Evolutionary conservation across 2,797 vertebrate species (phyloP), one percentile per base, ranked within the genome.

Genomic region (Tragopan temminckii): DNA sequence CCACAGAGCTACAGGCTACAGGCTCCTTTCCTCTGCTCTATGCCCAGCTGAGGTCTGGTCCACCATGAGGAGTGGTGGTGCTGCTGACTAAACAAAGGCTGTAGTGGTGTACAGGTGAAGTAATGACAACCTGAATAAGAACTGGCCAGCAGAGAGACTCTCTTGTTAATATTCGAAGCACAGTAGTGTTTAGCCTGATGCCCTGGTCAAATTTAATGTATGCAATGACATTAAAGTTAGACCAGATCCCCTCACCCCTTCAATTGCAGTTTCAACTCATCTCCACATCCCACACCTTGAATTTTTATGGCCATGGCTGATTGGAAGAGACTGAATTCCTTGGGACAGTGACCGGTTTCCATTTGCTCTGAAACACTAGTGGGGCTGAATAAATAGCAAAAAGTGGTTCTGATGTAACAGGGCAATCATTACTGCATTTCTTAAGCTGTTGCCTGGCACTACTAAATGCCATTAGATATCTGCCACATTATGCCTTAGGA

Each of bases 381-480:
- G 40, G 62, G 1, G 3, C 90, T 94, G 61, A 88, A 85, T 83
- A 91, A 95, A 93, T 70, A 93, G 57, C 59, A 76, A 89, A 55
- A 93, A 80, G 43, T 8, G 48, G n/a, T 20, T n/a, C 4, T 89
- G 86, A 64, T 45, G 72, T 48, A 93, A 19, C 58, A 80, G 35
- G 40, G 43, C 14, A 21, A 66, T 83, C 70, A 55, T 80, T 69
- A 72, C 76, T 24, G 67, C 89, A 11, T 76, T 92, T 85, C 81
- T 83, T 83, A 79, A 91, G 76, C 81, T 79, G 81, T 92, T 91
- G 89, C 88, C 88, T 79, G 85, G 74, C 43, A 15, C 91, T 89
- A 74, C 70, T 74, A 3, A 50, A 76, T 79, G 79, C 89, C n/a
- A 45, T 94, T 89, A 88, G 55, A 31, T 88, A 20, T 72, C 84